These are phyloP conservation scores for Scaptomyza tumidula DNA, from an alignment of 2,888 invertebrate genomes.

Conservation along the genomic window DNA sequence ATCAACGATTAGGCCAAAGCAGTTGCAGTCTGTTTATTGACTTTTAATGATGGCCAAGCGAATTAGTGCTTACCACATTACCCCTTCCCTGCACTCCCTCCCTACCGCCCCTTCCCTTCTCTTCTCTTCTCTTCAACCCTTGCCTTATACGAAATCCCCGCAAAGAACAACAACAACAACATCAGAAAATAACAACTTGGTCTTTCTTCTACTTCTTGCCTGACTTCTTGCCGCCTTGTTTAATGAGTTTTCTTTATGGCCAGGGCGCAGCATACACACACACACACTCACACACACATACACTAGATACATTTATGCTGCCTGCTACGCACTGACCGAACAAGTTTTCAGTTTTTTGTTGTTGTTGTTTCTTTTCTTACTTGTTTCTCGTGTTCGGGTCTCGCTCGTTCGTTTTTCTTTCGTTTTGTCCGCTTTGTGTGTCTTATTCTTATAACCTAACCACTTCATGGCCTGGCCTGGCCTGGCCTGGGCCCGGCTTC, in stretches of 20 bases:
- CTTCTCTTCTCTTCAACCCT: no score
- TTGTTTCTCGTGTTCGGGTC: constrained; percentile 39
- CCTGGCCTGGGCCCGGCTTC: constrained; percentile 34
- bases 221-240: constrained; percentile 59
- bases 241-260: constrained; percentile 80
- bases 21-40: constrained; percentile 67
- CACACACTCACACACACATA: constrained; percentile 22
- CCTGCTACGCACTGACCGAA: constrained; percentile 73
- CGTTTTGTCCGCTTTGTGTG: constrained; percentile 61
- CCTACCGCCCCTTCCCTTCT: no score
- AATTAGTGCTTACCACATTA: constrained; percentile 40
- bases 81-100: neutral
- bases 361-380: constrained; percentile 9
- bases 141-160: neutral
- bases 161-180: constrained; percentile 34
- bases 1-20: constrained; percentile 55
- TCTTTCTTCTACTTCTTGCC: constrained; percentile 57
- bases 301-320: constrained; percentile 37
- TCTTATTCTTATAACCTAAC: constrained; percentile 69
- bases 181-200: constrained; percentile 29
- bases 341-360: constrained; percentile 64
- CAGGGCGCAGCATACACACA: constrained; percentile 56
- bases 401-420: constrained; percentile 10
- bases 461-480: constrained; percentile 63
- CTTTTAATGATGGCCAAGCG: constrained; percentile 71